Percentiles rank a stretch among this genome's conserved stretches.
Conservation (phyloP, 30 jellyfish, hydroid and myxozoan species). For the Chrysaora quinquecirrha region DNA sequence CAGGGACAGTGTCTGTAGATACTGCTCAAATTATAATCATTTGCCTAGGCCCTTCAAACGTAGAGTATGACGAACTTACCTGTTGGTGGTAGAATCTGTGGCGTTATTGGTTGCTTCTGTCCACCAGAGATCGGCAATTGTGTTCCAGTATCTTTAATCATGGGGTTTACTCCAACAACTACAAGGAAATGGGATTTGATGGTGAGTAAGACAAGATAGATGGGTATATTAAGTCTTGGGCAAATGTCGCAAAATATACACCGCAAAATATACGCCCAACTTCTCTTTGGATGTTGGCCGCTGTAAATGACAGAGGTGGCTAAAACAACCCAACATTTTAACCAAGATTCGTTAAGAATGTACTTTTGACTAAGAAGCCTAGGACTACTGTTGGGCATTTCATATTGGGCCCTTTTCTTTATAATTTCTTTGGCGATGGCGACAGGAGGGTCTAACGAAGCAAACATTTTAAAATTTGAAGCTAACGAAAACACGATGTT, state of each 20-base stretch:
- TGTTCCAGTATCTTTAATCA: conserved; percentile 56
- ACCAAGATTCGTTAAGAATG: neutral
- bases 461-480: no score
- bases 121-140: conserved; percentile 29
- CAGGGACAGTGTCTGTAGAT: no score
- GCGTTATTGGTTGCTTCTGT: neutral
- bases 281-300: neutral
- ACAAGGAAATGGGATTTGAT: no score
- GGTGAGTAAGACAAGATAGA: neutral
- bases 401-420: no score
- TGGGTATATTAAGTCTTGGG: neutral
- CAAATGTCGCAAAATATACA: neutral
- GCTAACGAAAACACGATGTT: no score
- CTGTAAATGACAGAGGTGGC: no score
- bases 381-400: no score
- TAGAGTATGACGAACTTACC: conserved; percentile 30
- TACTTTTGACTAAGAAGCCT: neutral
- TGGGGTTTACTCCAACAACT: conserved; percentile 61
- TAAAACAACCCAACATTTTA: neutral
- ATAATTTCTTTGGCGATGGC: no score
- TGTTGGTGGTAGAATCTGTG: conserved; percentile 63
- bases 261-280: neutral
- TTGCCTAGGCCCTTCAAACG: no score
- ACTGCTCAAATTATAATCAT: no score
- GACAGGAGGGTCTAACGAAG: no score